Base-by-base conservation (phyloP, 2,797 vertebrate species). In the Acestrorhynchus altus region DNA sequence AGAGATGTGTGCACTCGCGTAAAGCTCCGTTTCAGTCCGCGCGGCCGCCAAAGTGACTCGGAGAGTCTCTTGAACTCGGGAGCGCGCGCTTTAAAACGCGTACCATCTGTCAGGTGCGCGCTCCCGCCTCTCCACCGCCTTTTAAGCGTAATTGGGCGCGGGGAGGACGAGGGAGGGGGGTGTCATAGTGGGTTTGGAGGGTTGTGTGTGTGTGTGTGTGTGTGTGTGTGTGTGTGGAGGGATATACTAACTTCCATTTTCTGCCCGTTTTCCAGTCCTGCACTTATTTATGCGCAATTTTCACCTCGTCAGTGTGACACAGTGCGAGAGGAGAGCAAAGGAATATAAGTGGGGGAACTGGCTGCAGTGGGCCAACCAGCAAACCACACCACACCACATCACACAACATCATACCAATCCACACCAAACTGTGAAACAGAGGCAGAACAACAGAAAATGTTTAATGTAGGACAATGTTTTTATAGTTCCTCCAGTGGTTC, bases 61-160 rank as follows among this genome's bases (percentile, higher is more conserved):
- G 76, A 86, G 82, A 80, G 84, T 87, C 86, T 87, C 88, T 89
- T 89, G 84, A 89, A 89, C 88, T 84, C 73, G 77, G 69, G 76
- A 83, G 81, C 85, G 83, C 77, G 80, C 68, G 47, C 76, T 81
- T 82, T 80, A 78, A 83, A 80, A 74, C 66, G 75, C 72, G 80
- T 88, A 87, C 88, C 90, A 89, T 90, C 89, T 91, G 90, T 89
- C 89, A 91, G 90, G 89, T 92, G 90, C 85, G 89, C 86, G 72
- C 51, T 77, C 84, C 86, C 79, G 82, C 22, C 85, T 89, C 90
- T 89, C 88, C 87, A 87, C 74, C 46, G 73, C 77, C 83, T 86
- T 86, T 87, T 87, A 84, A 84, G 86, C 84, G 80, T 88, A 86
- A 87, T 81, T 90, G 87, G 89, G 79, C 47, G 24, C 73, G 65